phyloP scores from a whole-genome alignment of 1,140 invertebrate genomes.

The Brevipalpus yothersi region DNA sequence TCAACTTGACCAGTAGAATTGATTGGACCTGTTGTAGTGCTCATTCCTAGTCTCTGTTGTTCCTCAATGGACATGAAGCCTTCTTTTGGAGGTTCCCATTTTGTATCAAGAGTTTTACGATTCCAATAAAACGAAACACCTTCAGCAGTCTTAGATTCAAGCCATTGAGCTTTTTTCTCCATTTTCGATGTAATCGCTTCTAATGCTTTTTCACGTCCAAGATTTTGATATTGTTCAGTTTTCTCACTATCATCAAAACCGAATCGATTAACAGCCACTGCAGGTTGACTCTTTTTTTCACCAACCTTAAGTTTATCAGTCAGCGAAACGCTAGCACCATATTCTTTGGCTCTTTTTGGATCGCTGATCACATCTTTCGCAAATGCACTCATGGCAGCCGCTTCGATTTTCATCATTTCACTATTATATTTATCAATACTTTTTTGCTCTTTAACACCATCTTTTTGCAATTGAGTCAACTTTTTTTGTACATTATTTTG shows the following conservation, averaged over 20 bases:
- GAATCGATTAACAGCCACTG: slow-evolving; percentile 6
- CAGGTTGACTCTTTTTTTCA: background rate
- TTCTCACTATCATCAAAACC: slow-evolving; percentile 4
- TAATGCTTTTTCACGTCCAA: slow-evolving; percentile 3
- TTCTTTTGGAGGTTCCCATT: background rate
- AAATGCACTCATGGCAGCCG: slow-evolving; percentile 54
- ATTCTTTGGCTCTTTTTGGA: slow-evolving; percentile 23
- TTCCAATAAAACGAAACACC: slow-evolving; percentile 14
- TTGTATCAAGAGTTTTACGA: slow-evolving; percentile 9
- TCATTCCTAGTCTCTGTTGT: slow-evolving; percentile 1
- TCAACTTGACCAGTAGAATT: background rate
- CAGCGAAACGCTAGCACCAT: background rate
- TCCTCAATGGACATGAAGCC: slow-evolving; percentile 3
- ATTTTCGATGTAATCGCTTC: slow-evolving; percentile 3
- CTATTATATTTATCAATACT: slow-evolving; percentile 40
- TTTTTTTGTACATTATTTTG: slow-evolving; percentile 74
- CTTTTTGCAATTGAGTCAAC: slow-evolving; percentile 31
- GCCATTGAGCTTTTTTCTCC: slow-evolving; percentile 10
- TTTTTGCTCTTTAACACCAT: slow-evolving; percentile 32
- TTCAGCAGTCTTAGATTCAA: slow-evolving; percentile 12
- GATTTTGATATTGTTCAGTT: background rate
- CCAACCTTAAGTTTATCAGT: background rate
- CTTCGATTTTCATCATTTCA: slow-evolving; percentile 68
- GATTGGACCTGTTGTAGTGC: background rate
- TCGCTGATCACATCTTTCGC: slow-evolving; percentile 45